Base-by-base conservation (phyloP, 2,888 invertebrate species). In the Helicoverpa assulta region DNA sequence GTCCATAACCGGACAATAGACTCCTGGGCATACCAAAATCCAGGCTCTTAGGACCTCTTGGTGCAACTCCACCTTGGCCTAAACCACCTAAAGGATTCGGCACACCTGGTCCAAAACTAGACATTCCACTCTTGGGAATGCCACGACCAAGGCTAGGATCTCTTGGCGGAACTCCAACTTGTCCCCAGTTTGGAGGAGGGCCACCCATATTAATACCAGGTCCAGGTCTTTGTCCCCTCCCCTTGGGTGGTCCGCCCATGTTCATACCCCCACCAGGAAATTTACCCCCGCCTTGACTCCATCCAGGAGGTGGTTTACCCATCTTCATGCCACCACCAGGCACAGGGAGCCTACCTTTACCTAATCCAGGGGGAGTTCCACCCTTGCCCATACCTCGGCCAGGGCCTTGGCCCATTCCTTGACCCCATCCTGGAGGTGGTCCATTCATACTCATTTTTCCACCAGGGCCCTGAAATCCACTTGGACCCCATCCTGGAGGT, bases 181-280 rank as follows among this genome's bases (percentile, higher is more conserved):
- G 16, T 40, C 37, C 18, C 7, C 72, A 53, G 5, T 10, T 33
- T 33, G 12, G 57, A 0, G 37, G 65, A 14, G 6, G 12, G 40
- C 65, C 72, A 21, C 73, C 71, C 16, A n/a, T 47, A 60, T 33
- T 19, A 5, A 19, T 29, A 1, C 0, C 12, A 29, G 2, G 19
- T 19, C 18, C 18, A 18, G 18, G 50, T 7, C n/a, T 4, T 8
- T 50, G 50, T 7, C 50, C 50, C 18, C 43, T 10, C 18, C 8
- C 12, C 12, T 5, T 33, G 10, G 12, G n/a, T 57, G 19, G 50
- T 1, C n/a, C 10, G 0, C 21, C 33, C 59, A n/a, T 2, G n/a
- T 18, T 29, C 14, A n/a, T 21, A 47, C 1, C 29, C 5, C 0
- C 6, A 4, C 26, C 2, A n/a, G 29, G 8, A 26, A 12, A 10